Base-by-base conservation (phyloP, 1,140 invertebrate species). In the Dysdera silvatica region DNA sequence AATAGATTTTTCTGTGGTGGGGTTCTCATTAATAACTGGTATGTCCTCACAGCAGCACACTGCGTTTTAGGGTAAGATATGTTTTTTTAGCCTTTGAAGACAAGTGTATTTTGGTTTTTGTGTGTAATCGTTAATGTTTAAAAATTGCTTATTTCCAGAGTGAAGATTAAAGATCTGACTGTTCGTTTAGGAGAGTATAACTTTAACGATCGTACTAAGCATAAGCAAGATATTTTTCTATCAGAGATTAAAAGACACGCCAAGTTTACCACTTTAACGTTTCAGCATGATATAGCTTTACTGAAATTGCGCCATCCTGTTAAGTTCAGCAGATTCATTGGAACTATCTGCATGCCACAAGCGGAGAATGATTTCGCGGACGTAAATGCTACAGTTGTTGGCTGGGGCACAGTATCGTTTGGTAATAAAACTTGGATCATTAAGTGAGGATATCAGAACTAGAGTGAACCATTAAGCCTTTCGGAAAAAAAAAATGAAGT, bases 41-140 rank as follows among this genome's bases (percentile, higher is more conserved):
- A 82, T 65, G 76, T 87, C 14, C 47, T 87, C 2, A 87, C 85
- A 2, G 85, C 86, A 7, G 84, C 83, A 2, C 86, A 87, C 72
- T 87, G 85, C 67, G 33, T 63, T 26, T 23, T 63, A 31, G 61
- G 61, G 61, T 56, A 49, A 56, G 45, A 29, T 24, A 12, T 4
- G n/a, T 2, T 45, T 16, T 8, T 3, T n/a, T n/a, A n/a, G 18
- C 26, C 3, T 45, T 2, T 45, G 43, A 14, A 2, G 43, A 45
- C 24, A 45, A 14, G n/a, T 8, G 18, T 3, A 49, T 49, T 49
- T 49, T 26, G 24, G 10, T 1, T 23, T 49, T n/a, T 2, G 47
- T 49, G 16, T 28, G 14, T 12, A 49, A 14, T 26, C 20, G 8
- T 12, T 26, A n/a, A 10, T 26, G 26, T 28, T 14, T 10, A 26